phyloP scores from a whole-genome alignment of 2,797 vertebrate species.

The Lepus oiostolus region DNA sequence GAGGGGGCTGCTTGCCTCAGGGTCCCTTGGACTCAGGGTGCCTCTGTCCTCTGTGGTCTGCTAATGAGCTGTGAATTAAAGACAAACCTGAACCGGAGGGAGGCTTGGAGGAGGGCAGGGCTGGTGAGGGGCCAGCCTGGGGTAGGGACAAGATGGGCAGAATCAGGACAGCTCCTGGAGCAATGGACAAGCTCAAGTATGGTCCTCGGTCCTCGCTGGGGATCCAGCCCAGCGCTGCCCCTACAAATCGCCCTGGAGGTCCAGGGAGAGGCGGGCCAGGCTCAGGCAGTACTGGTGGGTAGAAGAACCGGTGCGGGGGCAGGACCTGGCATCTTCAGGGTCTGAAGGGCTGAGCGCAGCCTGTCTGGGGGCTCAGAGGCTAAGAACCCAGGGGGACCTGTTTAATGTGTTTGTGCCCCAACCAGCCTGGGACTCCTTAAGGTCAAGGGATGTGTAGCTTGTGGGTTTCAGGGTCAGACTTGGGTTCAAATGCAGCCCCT shows the following conservation, averaged over 20 bases:
- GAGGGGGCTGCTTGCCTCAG: background rate
- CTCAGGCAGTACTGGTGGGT: background rate
- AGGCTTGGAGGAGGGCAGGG: background rate
- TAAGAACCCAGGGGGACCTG: background rate
- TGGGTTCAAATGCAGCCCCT: constrained; percentile 23
- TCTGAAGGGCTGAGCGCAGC: background rate
- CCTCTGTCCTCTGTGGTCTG: constrained; percentile 53
- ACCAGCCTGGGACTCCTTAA: background rate
- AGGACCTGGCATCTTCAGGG: background rate
- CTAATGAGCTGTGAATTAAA: constrained; percentile 60
- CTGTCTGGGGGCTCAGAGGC: background rate
- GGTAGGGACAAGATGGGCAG: constrained; percentile 69
- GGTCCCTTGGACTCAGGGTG: background rate
- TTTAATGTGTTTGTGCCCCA: background rate
- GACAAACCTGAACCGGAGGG: constrained; percentile 15
- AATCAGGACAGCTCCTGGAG: constrained; percentile 71
- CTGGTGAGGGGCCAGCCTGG: background rate
- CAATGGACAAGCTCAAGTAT: background rate
- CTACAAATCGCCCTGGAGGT: background rate
- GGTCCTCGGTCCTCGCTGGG: background rate
- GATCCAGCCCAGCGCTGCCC: background rate
- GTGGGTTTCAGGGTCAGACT: background rate
- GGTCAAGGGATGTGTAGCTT: background rate
- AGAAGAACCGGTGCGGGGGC: rapidly evolving
- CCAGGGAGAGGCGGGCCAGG: background rate